Conservation (phyloP, 2,888 invertebrate species). For the Carpatolechia fugitivella region DNA sequence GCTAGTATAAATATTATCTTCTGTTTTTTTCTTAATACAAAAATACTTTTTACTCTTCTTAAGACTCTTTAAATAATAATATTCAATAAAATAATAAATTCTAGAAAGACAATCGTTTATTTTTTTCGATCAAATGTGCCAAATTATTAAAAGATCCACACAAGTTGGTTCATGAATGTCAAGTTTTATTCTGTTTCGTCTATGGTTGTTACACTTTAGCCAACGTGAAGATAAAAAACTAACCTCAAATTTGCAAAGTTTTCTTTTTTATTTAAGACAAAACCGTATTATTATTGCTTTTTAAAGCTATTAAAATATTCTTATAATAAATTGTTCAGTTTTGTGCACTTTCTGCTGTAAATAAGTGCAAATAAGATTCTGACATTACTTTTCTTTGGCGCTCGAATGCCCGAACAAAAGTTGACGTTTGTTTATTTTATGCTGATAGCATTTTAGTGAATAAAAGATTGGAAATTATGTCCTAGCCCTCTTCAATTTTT, state of each 20-base stretch:
- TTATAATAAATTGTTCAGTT: too few species aligned
- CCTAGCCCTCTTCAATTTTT: background rate
- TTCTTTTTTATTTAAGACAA: background rate
- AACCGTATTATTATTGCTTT: background rate
- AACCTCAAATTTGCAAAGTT: background rate
- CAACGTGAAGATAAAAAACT: background rate
- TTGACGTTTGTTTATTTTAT: background rate
- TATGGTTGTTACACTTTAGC: background rate
- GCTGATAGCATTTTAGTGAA: background rate
- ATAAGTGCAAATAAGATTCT: background rate
- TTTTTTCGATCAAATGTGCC: too few species aligned
- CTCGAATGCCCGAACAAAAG: background rate
- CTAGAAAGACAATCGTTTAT: too few species aligned
- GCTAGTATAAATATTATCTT: too few species aligned
- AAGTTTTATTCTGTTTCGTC: background rate
- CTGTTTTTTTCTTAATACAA: too few species aligned
- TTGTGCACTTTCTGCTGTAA: too few species aligned
- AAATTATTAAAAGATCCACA: too few species aligned
- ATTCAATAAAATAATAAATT: too few species aligned
- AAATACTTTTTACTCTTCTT: too few species aligned
- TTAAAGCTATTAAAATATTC: too few species aligned
- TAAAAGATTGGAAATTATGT: background rate
- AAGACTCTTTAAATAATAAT: too few species aligned
- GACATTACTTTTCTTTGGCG: background rate
- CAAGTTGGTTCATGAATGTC: background rate